phyloP scores from a whole-genome alignment of 1,140 invertebrate genomes.

The Colletes latitarsis region DNA sequence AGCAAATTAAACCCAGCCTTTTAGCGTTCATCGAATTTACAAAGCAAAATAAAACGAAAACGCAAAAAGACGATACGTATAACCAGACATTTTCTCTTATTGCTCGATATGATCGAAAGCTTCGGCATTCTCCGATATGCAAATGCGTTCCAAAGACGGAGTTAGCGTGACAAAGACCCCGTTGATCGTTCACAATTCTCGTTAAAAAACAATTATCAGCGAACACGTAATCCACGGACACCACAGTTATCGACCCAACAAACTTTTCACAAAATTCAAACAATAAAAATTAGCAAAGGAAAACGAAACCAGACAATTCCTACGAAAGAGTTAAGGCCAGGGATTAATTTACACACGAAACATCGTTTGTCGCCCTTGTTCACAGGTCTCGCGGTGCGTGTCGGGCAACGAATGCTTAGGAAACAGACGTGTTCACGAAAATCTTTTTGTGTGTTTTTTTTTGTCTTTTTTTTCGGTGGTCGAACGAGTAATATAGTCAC shows the following conservation, averaged over 20 bases:
- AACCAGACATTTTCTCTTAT: too few relatives aligned
- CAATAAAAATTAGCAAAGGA: background rate
- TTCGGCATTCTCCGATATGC: too few relatives aligned
- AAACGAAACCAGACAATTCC: background rate
- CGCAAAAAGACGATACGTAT: background rate
- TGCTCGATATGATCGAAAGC: background rate
- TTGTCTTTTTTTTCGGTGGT: background rate
- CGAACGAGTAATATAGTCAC: constrained; percentile 40
- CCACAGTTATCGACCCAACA: background rate
- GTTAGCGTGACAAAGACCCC: background rate
- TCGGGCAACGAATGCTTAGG: constrained; percentile 20
- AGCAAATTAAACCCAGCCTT: constrained; percentile 56
- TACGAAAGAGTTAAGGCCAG: constrained; percentile 20
- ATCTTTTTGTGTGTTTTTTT: constrained; percentile 5
- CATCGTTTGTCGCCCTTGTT: constrained; percentile 26
- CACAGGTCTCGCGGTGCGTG: constrained; percentile 12
- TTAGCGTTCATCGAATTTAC: constrained; percentile 8
- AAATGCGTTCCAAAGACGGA: background rate
- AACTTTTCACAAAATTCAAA: background rate
- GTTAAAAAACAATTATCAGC: background rate
- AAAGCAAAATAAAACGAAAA: background rate
- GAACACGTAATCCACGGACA: background rate
- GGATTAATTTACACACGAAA: constrained; percentile 60
- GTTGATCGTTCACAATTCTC: background rate
- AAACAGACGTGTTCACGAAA: constrained; percentile 29